Conservation (phyloP, 1,140 invertebrate genomes). For the Anastrepha ludens region DNA sequence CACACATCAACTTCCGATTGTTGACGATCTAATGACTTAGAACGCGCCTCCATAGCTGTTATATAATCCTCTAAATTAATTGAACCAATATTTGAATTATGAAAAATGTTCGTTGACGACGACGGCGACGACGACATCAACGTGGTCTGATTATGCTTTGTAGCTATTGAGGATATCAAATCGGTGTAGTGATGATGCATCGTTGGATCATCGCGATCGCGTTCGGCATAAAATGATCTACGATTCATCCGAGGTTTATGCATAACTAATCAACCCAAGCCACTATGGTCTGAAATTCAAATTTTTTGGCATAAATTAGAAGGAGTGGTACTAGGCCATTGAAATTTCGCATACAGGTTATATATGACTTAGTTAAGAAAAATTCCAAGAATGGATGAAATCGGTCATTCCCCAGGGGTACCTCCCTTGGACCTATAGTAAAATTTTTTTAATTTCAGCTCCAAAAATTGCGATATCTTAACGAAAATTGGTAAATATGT, state of each 20-base stretch:
- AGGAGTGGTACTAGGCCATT: no score
- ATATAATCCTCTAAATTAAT: slow-evolving; percentile 77
- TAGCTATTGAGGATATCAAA: slow-evolving; percentile 58
- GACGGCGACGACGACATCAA: slow-evolving; percentile 54
- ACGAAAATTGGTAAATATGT: no score
- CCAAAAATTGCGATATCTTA: no score
- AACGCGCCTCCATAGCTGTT: slow-evolving; percentile 76
- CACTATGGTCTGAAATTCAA: no score
- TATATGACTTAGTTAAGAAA: no score
- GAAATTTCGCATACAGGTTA: no score
- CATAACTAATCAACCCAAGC: slow-evolving; percentile 65
- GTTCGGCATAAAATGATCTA: slow-evolving; percentile 44
- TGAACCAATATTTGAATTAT: slow-evolving; percentile 68
- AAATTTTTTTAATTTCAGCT: no score
- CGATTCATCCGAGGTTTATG: slow-evolving; percentile 70
- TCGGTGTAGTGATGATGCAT: slow-evolving; percentile 58
- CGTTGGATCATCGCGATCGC: slow-evolving; percentile 33
- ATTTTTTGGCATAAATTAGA: no score
- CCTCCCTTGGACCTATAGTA: no score
- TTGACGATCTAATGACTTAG: slow-evolving; percentile 63
- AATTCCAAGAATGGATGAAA: no score
- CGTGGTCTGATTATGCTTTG: slow-evolving; percentile 57
- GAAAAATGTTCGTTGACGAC: slow-evolving; percentile 50
- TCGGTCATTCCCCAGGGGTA: no score
- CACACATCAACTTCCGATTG: slow-evolving; percentile 82